Evolutionary conservation across 2,113 vertebrate species (phyloP), one percentile per base, ranked within the genome.

Genomic region (Xiphorhynchus elegans): DNA sequence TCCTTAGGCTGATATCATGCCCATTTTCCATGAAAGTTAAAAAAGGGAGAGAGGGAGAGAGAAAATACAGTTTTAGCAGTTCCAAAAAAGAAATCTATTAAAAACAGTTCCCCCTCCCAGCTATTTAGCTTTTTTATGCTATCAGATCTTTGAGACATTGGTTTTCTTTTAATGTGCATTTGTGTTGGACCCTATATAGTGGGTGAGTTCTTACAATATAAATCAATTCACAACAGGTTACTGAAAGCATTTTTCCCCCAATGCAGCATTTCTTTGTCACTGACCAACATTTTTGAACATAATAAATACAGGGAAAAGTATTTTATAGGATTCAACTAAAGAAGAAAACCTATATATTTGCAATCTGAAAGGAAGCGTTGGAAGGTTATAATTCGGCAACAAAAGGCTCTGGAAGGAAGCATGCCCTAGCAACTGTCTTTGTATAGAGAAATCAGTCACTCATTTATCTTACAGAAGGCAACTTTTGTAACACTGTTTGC

Each of bases 391-490:
- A 97, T 95, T 97, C 84, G 93, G 83, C 62, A 95, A 97, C 95
- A 97, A 97, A 97, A 96, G 94, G 77, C 94, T 79, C n/a, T 93
- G 96, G 93, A 96, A 96, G 96, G 95, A 98, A 98, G 97, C 96
- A 97, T 95, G 97, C 84, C 96, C 92, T 98, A 96, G 98, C 97
- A 97, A 97, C 97, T 98, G 95, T 95, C 96, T 98, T 97, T 97
- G 94, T 97, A 73, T 95, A 89, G 93, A 83, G 91, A 88, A 96
- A 95, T 97, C 94, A 92, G 96, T 75, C 26, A 6, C 96, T 98
- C 96, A 6, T 98, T 98, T 97, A 98, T 98, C 97, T 98, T 98
- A 91, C 91, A 95, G 97, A 96, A 97, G 95, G 97, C 97, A 97
- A 96, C 97, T 97, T 97, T 95, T 97, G 97, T 97, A 97, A 97